Evolutionary conservation across 2,797 vertebrate species (phyloP).

Genomic region (Yasuhikotakia modesta): DNA sequence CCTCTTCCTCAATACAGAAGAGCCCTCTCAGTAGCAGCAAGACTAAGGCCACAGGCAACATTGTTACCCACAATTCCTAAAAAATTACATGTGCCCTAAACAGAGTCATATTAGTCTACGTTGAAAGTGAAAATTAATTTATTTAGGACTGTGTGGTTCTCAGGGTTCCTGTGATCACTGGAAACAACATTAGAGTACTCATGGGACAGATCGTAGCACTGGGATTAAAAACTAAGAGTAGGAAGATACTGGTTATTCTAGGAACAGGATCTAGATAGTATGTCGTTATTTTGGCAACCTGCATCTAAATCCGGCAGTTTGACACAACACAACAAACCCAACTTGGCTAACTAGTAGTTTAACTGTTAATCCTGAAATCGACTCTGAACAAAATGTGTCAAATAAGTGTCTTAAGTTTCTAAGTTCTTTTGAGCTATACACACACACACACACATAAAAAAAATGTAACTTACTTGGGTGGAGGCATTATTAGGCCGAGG

Average conservation of each 20-base stretch:
- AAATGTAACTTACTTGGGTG: constrained; percentile 83
- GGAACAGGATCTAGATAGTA: neutral
- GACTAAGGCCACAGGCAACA: neutral
- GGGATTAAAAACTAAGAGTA: constrained; percentile 9
- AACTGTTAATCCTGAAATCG: neutral
- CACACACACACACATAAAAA: neutral
- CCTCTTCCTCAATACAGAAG: constrained; percentile 2
- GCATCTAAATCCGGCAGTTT: neutral
- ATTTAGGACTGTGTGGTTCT: neutral
- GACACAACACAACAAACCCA: neutral
- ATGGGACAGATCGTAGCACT: constrained; percentile 10
- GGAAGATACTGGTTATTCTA: neutral
- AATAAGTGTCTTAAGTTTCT: constrained; percentile 18
- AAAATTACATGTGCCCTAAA: too few species aligned
- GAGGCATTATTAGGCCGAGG: constrained; percentile 88
- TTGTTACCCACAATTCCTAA: neutral
- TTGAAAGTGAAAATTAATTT: neutral
- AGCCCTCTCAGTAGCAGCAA: neutral
- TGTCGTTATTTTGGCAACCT: neutral
- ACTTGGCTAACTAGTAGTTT: neutral
- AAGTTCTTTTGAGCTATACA: constrained; percentile 8
- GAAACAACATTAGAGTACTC: constrained; percentile 35
- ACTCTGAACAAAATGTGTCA: neutral
- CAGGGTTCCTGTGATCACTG: neutral
- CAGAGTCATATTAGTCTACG: neutral